Conservation (phyloP, 2,888 invertebrate genomes). For the Horisme vitalbata region DNA sequence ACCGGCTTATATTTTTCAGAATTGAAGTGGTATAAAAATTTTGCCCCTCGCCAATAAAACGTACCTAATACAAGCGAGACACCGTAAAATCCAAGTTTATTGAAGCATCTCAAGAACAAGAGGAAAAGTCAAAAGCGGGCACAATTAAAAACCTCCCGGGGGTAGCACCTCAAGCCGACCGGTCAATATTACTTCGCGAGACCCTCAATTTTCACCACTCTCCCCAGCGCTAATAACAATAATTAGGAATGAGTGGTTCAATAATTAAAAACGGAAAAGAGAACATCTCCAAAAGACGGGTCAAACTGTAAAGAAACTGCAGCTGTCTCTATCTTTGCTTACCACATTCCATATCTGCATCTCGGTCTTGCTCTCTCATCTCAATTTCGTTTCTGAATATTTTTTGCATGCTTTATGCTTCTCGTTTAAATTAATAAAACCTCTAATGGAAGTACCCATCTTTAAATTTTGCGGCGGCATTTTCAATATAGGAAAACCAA, state of each 20-base stretch:
- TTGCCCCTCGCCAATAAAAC: conserved; percentile 58
- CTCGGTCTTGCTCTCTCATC: conserved; percentile 53
- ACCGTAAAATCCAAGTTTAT: conserved; percentile 76
- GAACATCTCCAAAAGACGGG: conserved; percentile 72
- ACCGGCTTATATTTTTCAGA: conserved; percentile 27
- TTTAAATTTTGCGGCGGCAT: conserved; percentile 37
- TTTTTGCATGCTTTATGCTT: conserved; percentile 48
- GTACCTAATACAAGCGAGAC: conserved; percentile 62
- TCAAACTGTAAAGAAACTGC: conserved; percentile 52
- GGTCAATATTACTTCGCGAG: conserved; percentile 78
- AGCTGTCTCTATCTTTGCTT: conserved; percentile 48
- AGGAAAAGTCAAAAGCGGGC: conserved; percentile 75
- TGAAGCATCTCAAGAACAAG: conserved; percentile 77
- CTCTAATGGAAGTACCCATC: conserved; percentile 51
- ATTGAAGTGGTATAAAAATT: conserved; percentile 43
- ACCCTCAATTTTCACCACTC: conserved; percentile 82
- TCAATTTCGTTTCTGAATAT: conserved; percentile 68
- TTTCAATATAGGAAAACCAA: background rate
- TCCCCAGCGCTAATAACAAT: conserved; percentile 82
- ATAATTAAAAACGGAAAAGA: conserved; percentile 84
- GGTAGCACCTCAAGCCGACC: conserved; percentile 69
- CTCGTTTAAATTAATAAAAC: conserved; percentile 72
- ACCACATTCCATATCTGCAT: conserved; percentile 39
- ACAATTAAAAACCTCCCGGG: conserved; percentile 78
- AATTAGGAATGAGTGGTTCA: conserved; percentile 84